phyloP scores from a whole-genome alignment of 2,113 vertebrate genomes.

The Aplodontia rufa region DNA sequence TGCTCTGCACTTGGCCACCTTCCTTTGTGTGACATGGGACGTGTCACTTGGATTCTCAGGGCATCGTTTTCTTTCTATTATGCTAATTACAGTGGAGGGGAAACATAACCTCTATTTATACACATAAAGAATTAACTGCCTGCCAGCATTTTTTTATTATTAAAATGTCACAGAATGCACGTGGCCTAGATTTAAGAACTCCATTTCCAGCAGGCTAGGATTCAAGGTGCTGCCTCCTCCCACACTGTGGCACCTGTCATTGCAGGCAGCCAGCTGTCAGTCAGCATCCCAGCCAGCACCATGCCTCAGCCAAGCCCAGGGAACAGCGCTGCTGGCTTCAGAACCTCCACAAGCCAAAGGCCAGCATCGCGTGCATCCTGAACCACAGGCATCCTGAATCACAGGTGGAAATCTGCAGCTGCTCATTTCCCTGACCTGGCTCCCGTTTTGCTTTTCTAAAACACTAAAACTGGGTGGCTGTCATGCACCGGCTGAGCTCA shows the following conservation, averaged over 20 bases:
- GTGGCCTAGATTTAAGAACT: not conserved
- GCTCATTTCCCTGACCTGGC: accelerated
- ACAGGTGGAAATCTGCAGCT: accelerated
- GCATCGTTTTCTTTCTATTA: not conserved
- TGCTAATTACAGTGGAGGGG: not conserved
- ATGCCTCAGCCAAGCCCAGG: not conserved
- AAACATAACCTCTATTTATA: not conserved
- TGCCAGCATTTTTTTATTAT: not conserved
- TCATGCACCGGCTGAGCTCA: not conserved
- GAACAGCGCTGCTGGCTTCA: not conserved
- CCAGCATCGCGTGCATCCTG: accelerated
- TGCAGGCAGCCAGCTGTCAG: not conserved
- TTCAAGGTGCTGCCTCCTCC: not conserved
- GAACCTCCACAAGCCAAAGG: accelerated
- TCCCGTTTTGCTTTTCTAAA: too few species aligned
- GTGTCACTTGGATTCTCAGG: not conserved
- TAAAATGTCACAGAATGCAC: not conserved
- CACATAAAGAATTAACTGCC: not conserved
- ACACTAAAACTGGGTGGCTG: not conserved
- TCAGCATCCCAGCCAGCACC: not conserved
- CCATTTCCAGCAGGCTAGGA: accelerated
- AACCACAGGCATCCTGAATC: too few species aligned
- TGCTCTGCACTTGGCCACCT: too few species aligned
- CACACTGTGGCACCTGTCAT: not conserved
- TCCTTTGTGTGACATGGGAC: not conserved